A percentile compares a stretch with the other conserved stretches of the same genome.
These are phyloP conservation scores for Gymnocypris eckloni DNA, from an alignment of 2,797 vertebrate species.

Conservation along the genomic window DNA sequence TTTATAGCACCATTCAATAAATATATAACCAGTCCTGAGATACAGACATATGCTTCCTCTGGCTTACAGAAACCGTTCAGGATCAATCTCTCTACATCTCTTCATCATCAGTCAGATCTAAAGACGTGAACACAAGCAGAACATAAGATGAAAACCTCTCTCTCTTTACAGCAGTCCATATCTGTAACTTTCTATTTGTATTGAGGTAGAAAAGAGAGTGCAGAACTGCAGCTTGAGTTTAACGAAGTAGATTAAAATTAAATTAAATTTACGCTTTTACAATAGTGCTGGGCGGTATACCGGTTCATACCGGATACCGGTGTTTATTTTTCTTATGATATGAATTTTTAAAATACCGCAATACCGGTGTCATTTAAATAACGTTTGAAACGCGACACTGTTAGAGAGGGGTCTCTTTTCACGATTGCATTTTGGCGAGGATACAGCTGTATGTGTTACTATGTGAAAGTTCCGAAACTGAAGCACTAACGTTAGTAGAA, in stretches of 20 bases:
- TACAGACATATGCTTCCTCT: conserved; percentile 30
- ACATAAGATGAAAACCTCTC: background rate
- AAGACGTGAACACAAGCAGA: background rate
- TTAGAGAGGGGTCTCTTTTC: too few relatives aligned
- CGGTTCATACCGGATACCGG: too few relatives aligned
- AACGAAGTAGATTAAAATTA: background rate
- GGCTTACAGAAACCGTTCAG: conserved; percentile 10
- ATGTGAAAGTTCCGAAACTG: too few relatives aligned
- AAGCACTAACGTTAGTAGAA: too few relatives aligned
- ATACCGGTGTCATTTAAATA: too few relatives aligned
- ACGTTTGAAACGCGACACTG: too few relatives aligned
- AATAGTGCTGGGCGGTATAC: too few relatives aligned
- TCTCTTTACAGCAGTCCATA: background rate
- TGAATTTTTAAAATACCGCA: too few relatives aligned
- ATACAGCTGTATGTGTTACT: too few relatives aligned
- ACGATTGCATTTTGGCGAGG: too few relatives aligned
- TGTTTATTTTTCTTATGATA: too few relatives aligned
- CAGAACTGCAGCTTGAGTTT: background rate
- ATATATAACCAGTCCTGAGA: conserved; percentile 52
- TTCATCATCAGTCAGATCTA: background rate
- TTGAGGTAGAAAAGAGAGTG: background rate
- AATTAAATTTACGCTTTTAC: background rate
- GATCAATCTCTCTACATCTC: background rate
- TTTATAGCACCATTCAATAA: conserved; percentile 52
- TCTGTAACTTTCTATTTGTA: background rate